These are phyloP conservation scores for Zophobas atratus DNA, from an alignment of 1,140 invertebrate species.

Conservation along the genomic window DNA sequence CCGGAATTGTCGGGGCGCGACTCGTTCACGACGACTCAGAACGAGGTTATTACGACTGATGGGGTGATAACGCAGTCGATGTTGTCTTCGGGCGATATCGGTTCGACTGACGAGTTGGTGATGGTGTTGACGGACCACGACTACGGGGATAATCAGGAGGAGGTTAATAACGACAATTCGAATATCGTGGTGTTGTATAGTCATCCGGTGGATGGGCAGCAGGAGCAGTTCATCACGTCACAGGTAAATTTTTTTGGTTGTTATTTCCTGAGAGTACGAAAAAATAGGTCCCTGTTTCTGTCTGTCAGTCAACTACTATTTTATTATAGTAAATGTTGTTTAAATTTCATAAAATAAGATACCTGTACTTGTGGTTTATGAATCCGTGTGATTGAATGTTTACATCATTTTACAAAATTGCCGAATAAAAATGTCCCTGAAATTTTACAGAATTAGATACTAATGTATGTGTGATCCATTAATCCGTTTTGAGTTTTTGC, in stretches of 20 bases:
- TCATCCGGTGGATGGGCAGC: conserved; percentile 71
- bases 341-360: no score
- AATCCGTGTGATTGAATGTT: no score
- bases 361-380: no score
- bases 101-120: conserved; percentile 66
- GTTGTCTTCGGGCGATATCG: conserved; percentile 55
- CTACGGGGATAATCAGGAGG: conserved; percentile 64
- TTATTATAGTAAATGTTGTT: background rate
- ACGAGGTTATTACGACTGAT: conserved; percentile 48
- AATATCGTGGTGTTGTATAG: conserved; percentile 77
- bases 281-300: no score
- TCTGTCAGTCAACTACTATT: no score
- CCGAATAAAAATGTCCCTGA: no score
- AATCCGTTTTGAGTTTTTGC: no score
- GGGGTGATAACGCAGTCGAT: conserved; percentile 36
- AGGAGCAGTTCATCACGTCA: conserved; percentile 69
- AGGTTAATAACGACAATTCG: conserved; percentile 69
- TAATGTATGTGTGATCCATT: no score
- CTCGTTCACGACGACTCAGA: conserved; percentile 31
- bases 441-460: no score
- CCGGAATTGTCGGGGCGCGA: conserved; percentile 56
- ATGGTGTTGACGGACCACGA: conserved; percentile 68
- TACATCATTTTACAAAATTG: no score
- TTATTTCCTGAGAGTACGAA: no score
- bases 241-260: conserved; percentile 61